A percentile compares a stretch with the other conserved stretches of the same genome.
phyloP scores from a whole-genome alignment of 1,140 invertebrate species.

The Diachasma alloeum region DNA sequence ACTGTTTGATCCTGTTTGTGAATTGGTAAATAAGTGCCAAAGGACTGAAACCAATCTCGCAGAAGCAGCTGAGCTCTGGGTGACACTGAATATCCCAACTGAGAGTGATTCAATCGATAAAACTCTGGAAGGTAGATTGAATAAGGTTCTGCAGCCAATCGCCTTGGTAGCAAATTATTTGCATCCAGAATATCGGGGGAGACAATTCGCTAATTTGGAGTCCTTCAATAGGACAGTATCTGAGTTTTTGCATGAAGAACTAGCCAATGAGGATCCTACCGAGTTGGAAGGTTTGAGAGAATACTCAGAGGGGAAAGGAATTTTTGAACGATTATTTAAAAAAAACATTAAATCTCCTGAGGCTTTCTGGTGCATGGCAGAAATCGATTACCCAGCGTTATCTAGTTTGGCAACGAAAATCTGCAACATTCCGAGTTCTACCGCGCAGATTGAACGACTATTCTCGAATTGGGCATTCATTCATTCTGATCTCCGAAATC shows the following conservation, averaged over 20 bases:
- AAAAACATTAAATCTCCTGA: background rate
- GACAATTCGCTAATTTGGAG: background rate
- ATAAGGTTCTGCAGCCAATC: constrained; percentile 15
- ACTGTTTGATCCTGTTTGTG: constrained; percentile 18
- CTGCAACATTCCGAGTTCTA: background rate
- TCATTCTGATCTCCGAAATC: constrained; percentile 1
- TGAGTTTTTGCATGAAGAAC: background rate
- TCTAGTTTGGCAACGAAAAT: constrained; percentile 2
- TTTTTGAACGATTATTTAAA: background rate
- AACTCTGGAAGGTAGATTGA: background rate
- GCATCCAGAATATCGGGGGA: constrained; percentile 14
- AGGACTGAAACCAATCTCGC: background rate
- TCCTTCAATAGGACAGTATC: background rate
- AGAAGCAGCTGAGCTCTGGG: constrained; percentile 21
- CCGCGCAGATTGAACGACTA: constrained; percentile 9
- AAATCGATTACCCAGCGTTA: background rate
- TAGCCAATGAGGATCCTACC: background rate
- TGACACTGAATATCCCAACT: constrained; percentile 5
- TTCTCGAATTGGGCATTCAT: constrained; percentile 17
- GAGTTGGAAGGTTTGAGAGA: background rate
- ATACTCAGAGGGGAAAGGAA: background rate
- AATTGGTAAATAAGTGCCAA: constrained; percentile 21
- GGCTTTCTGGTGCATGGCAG: too few relatives aligned
- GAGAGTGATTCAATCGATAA: background rate
- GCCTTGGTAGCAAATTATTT: constrained; percentile 20